phyloP scores from a whole-genome alignment of 2,888 invertebrate genomes.

The Ephialtes manifestator region DNA sequence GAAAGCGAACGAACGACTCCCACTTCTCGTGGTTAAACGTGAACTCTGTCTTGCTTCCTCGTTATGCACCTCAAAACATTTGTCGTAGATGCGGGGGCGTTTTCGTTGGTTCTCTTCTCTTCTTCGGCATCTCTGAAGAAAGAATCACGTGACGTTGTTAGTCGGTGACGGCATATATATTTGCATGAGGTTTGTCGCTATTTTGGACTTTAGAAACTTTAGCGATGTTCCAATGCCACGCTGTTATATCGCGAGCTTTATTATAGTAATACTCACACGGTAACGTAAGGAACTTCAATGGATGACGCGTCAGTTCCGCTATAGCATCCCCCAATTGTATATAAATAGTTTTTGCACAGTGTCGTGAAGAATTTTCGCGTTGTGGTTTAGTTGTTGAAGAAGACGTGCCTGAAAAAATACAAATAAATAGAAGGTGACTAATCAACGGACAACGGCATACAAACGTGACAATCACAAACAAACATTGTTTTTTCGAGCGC shows the following conservation, averaged over 20 bases:
- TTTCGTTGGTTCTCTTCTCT: slow-evolving; percentile 25
- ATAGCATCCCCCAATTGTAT: not conserved
- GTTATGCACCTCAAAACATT: slow-evolving; percentile 51
- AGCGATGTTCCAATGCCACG: slow-evolving; percentile 11
- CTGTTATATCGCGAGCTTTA: slow-evolving; percentile 35
- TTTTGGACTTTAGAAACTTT: slow-evolving; percentile 47
- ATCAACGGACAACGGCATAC: not conserved
- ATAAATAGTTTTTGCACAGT: slow-evolving; percentile 12
- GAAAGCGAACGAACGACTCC: slow-evolving; percentile 28
- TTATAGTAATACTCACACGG: slow-evolving; percentile 16
- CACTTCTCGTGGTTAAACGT: not conserved
- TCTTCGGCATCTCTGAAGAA: slow-evolving; percentile 60
- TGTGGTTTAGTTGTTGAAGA: not conserved
- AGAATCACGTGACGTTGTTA: slow-evolving; percentile 69
- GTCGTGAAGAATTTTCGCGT: not conserved
- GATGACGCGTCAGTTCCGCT: slow-evolving; percentile 37
- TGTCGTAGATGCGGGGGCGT: slow-evolving; percentile 26
- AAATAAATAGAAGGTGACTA: slow-evolving; percentile 2
- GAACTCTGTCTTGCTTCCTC: slow-evolving; percentile 21
- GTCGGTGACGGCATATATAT: slow-evolving; percentile 50
- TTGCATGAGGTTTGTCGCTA: slow-evolving; percentile 53
- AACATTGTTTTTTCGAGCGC: too few relatives aligned
- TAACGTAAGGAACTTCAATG: slow-evolving; percentile 46
- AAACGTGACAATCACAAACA: too few relatives aligned
- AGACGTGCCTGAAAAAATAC: not conserved